Base-by-base conservation (phyloP, 1,140 invertebrate genomes). In the Dufourea novaeangliae region DNA sequence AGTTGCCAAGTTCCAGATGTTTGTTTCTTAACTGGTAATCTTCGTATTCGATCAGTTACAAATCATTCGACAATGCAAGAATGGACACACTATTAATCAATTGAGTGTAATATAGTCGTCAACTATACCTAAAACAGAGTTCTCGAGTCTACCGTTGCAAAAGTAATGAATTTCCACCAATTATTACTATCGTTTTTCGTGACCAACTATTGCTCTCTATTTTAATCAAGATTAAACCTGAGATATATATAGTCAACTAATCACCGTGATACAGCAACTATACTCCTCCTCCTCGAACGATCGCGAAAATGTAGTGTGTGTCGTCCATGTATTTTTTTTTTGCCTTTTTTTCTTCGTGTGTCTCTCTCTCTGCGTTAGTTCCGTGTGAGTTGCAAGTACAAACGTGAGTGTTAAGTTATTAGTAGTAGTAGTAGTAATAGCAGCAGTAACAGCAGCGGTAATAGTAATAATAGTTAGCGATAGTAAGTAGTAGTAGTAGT, bases 371-470 rank as follows among this genome's bases (percentile, higher is more conserved):
- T 70, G 66, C 73, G 75, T 83, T 61, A 61, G 29, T 80, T 72
- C 29, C 7, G n/a, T 52, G 37, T 69, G 73, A 72, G 41, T 78
- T 62, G 68, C 74, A 52, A 83, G 37, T 83, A 84, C 61, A 80
- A 83, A 80, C 34, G 63, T 80, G 73, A 73, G 83, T 77, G 72
- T 84, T 44, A 41, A 41, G 66, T 80, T n/a, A 56, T 78, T 68
- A 84, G n/a, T 83, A 78, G 17, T 80, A 76, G 32, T 80, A 84
- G 62, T 75, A 81, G 56, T 52, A 75, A 50, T 50, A 63, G 37
- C 70, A 75, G 54, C 67, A 83, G 69, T 63, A 71, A 29, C 71
- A 71, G 29, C 54, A 32, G 41, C 64, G 77, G 10, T 79, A 83
- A 59, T 80, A 84, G 29, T 80, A 84, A 67, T 75, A 82, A 50